Conservation (phyloP, 2,797 vertebrate genomes). For the Zonotrichia albicollis region DNA sequence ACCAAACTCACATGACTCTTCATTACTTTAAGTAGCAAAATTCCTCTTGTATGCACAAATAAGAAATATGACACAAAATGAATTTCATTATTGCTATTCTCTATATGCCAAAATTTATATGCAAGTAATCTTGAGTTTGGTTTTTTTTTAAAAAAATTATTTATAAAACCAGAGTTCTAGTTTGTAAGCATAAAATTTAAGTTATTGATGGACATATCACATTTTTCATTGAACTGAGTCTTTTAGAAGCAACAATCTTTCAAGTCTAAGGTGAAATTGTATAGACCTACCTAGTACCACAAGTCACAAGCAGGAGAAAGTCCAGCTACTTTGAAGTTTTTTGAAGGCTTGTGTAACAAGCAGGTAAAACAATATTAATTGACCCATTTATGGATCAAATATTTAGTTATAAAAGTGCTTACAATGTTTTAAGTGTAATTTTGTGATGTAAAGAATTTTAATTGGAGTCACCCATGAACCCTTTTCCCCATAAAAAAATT, state of each 20-base stretch:
- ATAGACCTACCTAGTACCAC: not conserved
- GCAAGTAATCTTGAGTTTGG: not conserved
- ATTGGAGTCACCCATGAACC: not conserved
- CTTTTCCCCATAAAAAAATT: not conserved
- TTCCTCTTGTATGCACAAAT: not conserved
- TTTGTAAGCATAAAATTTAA: not conserved
- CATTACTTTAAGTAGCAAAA: not conserved
- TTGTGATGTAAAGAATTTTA: not conserved
- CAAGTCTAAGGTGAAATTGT: not conserved
- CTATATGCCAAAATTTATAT: not conserved
- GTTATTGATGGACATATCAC: not conserved
- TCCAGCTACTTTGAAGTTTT: not conserved
- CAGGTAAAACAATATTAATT: not conserved
- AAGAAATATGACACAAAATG: not conserved
- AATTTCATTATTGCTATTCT: not conserved
- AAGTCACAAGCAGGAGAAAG: not conserved
- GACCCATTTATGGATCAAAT: not conserved
- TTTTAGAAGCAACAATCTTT: not conserved
- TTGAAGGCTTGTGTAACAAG: not conserved
- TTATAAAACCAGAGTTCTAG: not conserved
- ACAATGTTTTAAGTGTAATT: not conserved
- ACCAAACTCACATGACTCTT: not conserved
- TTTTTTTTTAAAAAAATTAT: not conserved
- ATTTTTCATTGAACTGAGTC: not conserved
- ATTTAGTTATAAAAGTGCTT: not conserved